phyloP scores from a whole-genome alignment of 2,888 invertebrate genomes.

The Chouioia cunea region DNA sequence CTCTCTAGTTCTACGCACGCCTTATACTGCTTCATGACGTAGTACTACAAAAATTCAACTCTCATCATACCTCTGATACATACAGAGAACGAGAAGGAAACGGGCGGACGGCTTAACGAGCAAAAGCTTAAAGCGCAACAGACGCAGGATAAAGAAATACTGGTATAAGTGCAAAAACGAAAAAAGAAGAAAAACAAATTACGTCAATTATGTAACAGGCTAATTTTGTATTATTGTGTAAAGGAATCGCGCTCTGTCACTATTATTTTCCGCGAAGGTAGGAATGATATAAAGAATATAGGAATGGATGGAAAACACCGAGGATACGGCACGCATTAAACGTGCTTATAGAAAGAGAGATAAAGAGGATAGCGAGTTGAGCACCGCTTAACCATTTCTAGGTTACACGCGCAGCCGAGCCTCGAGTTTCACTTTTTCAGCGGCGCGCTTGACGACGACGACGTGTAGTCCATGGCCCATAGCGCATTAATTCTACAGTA shows the following conservation, averaged over 20 bases:
- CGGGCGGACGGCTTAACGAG: not conserved
- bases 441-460: conserved; percentile 4
- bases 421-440: conserved; percentile 69
- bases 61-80: conserved; percentile 7
- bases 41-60: conserved; percentile 10
- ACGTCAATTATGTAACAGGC: conserved; percentile 29
- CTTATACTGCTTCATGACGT: conserved; percentile 11
- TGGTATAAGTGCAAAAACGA: conserved; percentile 25
- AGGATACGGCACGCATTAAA: not conserved
- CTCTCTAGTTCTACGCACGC: not conserved
- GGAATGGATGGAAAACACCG: not conserved
- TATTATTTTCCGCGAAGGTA: conserved; percentile 6
- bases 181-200: conserved; percentile 33
- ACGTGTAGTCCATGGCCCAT: too few species aligned
- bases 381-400: conserved; percentile 67
- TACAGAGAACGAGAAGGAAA: not conserved
- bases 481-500: too few species aligned
- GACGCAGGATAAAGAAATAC: too few species aligned
- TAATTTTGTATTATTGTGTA: too few species aligned
- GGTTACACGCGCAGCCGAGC: conserved; percentile 69
- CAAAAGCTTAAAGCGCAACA: too few species aligned
- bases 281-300: too few species aligned
- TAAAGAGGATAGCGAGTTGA: conserved; percentile 57
- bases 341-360: not conserved
- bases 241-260: not conserved